Percentiles rank a stretch among this genome's conserved stretches.
phyloP scores from a whole-genome alignment of 2,113 vertebrate species.

The Natator depressus region DNA sequence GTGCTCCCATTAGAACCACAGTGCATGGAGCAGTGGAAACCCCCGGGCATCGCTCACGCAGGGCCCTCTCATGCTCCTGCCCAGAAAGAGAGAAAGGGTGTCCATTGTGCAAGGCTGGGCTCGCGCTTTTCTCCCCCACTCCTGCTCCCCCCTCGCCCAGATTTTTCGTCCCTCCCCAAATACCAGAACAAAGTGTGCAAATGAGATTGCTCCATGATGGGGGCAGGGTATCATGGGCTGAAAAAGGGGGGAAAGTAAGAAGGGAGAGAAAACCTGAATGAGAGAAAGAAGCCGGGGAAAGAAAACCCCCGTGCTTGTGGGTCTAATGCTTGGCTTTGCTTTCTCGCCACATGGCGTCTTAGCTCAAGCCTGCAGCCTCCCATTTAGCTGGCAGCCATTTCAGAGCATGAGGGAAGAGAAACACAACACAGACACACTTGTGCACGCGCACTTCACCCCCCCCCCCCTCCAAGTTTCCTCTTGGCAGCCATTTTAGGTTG shows the following conservation, averaged over 20 bases:
- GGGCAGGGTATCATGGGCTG: background rate
- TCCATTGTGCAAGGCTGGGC: background rate
- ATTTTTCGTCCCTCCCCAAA: background rate
- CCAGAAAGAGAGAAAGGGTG: background rate
- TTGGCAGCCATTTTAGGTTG: slow-evolving; percentile 79
- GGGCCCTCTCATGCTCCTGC: background rate
- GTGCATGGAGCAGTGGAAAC: background rate
- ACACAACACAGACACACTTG: fast-evolving
- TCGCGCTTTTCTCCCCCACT: background rate
- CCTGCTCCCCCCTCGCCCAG: fast-evolving
- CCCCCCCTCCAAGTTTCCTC: background rate
- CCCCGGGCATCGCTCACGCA: no score
- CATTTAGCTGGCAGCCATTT: slow-evolving; percentile 63
- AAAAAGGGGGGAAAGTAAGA: background rate
- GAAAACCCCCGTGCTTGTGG: slow-evolving; percentile 52
- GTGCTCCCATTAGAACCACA: background rate
- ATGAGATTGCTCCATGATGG: background rate
- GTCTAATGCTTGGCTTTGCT: slow-evolving; percentile 37
- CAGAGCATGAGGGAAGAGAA: slow-evolving; percentile 46
- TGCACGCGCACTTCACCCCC: background rate
- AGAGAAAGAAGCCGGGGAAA: background rate
- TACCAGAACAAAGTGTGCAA: background rate
- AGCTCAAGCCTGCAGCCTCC: background rate
- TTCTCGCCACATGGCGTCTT: background rate
- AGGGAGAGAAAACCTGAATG: background rate